Conservation (phyloP, 2,113 vertebrate species). For the cattle (Bos taurus) region DNA sequence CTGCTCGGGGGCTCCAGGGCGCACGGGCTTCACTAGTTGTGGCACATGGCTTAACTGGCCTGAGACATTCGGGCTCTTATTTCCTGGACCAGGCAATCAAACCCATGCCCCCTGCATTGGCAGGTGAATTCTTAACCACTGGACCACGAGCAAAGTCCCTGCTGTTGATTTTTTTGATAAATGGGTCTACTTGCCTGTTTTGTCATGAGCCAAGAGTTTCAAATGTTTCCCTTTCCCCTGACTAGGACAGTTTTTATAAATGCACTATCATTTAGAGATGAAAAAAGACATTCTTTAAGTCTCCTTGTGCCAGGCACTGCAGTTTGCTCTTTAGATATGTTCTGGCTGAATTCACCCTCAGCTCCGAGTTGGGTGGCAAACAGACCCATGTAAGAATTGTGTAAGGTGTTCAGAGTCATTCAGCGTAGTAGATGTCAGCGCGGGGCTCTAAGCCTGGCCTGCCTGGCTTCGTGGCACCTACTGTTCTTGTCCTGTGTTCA, state of each 20-base stretch:
- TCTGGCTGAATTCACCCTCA: not conserved
- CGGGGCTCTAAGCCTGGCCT: not conserved
- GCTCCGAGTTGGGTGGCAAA: not conserved
- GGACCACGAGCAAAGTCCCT: not conserved
- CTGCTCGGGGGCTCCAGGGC: not conserved
- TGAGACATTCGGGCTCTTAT: not conserved
- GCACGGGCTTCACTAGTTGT: not conserved
- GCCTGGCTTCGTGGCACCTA: not conserved
- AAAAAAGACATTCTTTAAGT: not conserved
- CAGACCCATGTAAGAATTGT: not conserved
- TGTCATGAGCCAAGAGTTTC: not conserved
- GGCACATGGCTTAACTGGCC: not conserved
- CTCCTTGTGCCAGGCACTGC: not conserved
- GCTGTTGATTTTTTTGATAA: not conserved
- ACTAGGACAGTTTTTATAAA: conserved; percentile 1
- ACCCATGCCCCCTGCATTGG: not conserved
- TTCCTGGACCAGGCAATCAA: not conserved
- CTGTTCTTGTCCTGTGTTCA: not conserved
- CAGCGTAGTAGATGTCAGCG: not conserved
- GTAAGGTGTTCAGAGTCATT: not conserved
- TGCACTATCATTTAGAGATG: not conserved
- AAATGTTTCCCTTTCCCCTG: not conserved
- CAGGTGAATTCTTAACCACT: not conserved
- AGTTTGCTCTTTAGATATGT: not conserved
- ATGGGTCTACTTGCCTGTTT: not conserved